A percentile compares a stretch with the other conserved stretches of the same genome.
phyloP scores from a whole-genome alignment of 2,797 vertebrate genomes.

The Sebastes trivittatus region DNA sequence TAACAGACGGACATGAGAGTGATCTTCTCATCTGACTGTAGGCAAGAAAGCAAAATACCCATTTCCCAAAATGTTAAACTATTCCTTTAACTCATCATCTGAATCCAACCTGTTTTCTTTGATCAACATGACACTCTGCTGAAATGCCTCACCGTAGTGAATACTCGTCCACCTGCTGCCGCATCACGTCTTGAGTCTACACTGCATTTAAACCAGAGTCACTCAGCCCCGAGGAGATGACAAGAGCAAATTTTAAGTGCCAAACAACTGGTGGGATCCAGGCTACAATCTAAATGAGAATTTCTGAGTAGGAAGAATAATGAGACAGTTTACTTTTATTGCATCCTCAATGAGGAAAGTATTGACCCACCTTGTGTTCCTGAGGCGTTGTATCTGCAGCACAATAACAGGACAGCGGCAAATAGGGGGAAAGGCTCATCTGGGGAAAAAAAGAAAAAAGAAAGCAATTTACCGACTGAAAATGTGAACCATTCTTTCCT shows the following conservation, averaged over 20 bases:
- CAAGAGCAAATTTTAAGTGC: slow-evolving; percentile 28
- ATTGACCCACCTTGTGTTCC: slow-evolving; percentile 67
- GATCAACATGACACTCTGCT: neutral
- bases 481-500: slow-evolving; percentile 43
- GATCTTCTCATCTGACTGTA: neutral
- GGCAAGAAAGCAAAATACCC: neutral
- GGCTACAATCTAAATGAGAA: slow-evolving; percentile 68
- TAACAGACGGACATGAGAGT: neutral
- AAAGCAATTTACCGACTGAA: slow-evolving; percentile 66
- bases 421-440: slow-evolving; percentile 47
- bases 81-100: neutral
- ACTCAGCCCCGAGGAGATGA: slow-evolving; percentile 30
- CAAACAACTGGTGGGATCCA: slow-evolving; percentile 48
- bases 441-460: neutral
- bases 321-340: slow-evolving; percentile 69
- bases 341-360: slow-evolving; percentile 72
- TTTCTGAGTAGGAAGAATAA: slow-evolving; percentile 69
- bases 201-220: slow-evolving; percentile 23
- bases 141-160: neutral
- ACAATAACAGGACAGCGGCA: slow-evolving; percentile 59
- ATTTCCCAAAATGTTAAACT: neutral
- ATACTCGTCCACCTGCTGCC: neutral
- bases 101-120: neutral
- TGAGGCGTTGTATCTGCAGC: slow-evolving; percentile 45
- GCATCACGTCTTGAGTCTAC: neutral